phyloP scores from a whole-genome alignment of 2,113 vertebrate genomes.

The Cathartes aura region DNA sequence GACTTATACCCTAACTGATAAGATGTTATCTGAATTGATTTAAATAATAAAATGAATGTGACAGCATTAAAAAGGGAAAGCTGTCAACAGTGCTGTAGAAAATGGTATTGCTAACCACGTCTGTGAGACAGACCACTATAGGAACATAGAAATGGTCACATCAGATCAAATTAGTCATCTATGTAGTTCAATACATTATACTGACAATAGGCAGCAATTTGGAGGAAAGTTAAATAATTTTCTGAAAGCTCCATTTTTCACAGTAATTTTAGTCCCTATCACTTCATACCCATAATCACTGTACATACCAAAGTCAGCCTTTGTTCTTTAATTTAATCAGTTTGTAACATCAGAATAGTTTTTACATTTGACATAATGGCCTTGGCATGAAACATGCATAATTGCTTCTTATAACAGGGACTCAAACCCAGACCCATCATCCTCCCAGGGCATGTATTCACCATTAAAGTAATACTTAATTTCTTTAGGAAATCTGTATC shows the following conservation, averaged over 20 bases:
- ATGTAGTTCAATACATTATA: not conserved
- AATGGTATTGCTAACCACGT: not conserved
- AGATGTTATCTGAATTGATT: not conserved
- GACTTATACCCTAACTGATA: not conserved
- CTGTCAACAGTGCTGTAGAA: not conserved
- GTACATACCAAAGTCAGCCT: not conserved
- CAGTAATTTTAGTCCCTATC: not conserved
- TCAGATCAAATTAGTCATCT: not conserved
- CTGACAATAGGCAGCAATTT: not conserved
- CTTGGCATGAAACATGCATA: not conserved
- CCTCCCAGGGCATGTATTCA: fast-evolving
- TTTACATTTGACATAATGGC: not conserved
- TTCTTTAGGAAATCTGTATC: not conserved
- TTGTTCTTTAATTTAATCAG: not conserved
- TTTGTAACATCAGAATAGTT: not conserved
- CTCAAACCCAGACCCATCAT: not conserved
- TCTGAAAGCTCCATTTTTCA: not conserved
- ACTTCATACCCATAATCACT: not conserved
- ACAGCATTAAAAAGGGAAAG: not conserved
- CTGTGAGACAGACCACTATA: not conserved
- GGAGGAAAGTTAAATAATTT: not conserved
- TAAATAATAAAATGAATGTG: not conserved
- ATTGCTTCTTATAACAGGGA: not conserved
- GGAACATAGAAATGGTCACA: not conserved
- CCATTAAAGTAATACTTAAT: not conserved